Base-by-base conservation (phyloP, 37 sponge, comb jelly and placozoan genomes). In the Sycon ciliatum region DNA sequence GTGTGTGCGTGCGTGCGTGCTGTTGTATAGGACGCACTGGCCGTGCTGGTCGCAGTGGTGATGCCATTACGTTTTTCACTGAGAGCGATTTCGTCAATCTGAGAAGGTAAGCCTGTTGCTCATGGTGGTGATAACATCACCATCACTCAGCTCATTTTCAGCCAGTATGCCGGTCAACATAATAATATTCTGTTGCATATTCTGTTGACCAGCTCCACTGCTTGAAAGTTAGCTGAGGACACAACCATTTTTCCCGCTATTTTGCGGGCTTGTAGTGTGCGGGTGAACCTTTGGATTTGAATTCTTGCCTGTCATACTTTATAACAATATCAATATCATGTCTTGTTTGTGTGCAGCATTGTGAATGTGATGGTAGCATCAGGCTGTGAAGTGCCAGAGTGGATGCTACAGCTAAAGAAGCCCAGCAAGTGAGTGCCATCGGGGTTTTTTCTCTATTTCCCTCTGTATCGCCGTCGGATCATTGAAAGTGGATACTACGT, bases 11-110 rank as follows among this genome's bases (percentile, higher is more conserved):
- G n/a, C n/a, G n/a, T n/a, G n/a, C n/a, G n/a, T n/a, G n/a, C 33
- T 31, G 26, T 22, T 68, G 1, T 29, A 23, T 35, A 87, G 88
- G 94, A n/a, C 73, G 98, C 5, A 91, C 92, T 67, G 98, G 98
- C 1, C 67, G 98, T 24, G 98, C 98, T 42, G 98, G 98, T 16
- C 76, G 86, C 30, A n/a, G 26, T 32, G 98, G 98, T 0, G 63
- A 77, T 49, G 98, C 98, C 9, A 73, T 96, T 32, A 91, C 98
- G 32, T 86, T 96, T 69, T 96, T 91, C 69, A 96, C 98, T 0
- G 89, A 96, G 73, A 84, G 75, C 35, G 98, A 96, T 56, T 39
- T 76, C 6, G 65, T 70, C 16, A 79, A 80, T 65, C 75, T 96
- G 2, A 56, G 84, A 52, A 93, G 91, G 91, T 90, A 27, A 24